phyloP scores from a whole-genome alignment of 1,140 invertebrate genomes.

The Lutraria rhynchaena region DNA sequence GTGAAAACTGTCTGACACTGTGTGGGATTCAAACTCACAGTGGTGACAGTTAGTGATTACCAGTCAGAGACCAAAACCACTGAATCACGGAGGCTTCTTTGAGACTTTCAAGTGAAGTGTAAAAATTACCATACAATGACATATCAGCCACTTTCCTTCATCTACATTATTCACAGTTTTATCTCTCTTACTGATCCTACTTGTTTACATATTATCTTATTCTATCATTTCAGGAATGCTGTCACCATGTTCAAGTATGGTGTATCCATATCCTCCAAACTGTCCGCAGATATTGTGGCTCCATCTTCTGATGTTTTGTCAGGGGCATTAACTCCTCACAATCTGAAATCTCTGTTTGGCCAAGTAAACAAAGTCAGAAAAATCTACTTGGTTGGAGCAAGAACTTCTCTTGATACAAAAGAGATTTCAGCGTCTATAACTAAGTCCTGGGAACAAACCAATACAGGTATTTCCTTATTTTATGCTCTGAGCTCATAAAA shows the following conservation, averaged over 20 bases:
- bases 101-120: too few species aligned
- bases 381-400: conserved; percentile 16
- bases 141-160: too few species aligned
- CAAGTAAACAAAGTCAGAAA: conserved; percentile 17
- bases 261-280: not conserved
- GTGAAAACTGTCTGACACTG: too few species aligned
- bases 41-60: too few species aligned
- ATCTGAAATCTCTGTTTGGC: not conserved
- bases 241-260: conserved; percentile 28
- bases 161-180: too few species aligned
- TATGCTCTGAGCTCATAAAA: too few species aligned
- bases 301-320: conserved; percentile 1
- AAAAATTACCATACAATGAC: too few species aligned
- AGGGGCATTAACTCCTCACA: not conserved
- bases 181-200: too few species aligned
- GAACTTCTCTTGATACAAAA: not conserved
- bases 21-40: too few species aligned
- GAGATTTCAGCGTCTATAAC: not conserved
- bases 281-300: not conserved
- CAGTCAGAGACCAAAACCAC: too few species aligned
- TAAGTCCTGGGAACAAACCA: conserved; percentile 18
- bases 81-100: not conserved
- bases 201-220: too few species aligned
- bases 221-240: conserved; percentile 19
- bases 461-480: conserved; percentile 45